phyloP scores from a whole-genome alignment of 2,113 vertebrate genomes.

The Uria aalge region DNA sequence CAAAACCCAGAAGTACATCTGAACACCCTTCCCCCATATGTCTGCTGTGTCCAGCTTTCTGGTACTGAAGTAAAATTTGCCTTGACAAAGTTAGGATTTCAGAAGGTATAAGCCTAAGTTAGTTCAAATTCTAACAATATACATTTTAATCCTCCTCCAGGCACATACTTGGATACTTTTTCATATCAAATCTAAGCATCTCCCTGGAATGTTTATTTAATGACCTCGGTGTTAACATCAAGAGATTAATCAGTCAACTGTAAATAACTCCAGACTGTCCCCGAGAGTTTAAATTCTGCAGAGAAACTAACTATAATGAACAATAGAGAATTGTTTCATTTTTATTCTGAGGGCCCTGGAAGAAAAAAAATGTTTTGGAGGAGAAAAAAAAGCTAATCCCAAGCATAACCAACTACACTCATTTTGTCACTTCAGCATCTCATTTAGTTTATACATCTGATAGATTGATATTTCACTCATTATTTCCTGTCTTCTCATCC shows the following conservation, averaged over 20 bases:
- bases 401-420: background rate
- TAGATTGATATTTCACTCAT: background rate
- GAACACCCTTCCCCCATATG: background rate
- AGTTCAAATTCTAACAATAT: background rate
- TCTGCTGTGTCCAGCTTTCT: background rate
- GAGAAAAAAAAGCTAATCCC: background rate
- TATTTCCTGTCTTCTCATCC: background rate
- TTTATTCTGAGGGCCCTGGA: background rate
- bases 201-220: slow-evolving; percentile 18
- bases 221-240: background rate
- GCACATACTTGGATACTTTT: background rate
- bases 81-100: background rate
- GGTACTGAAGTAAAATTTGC: background rate
- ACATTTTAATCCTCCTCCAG: background rate
- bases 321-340: background rate
- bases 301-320: background rate
- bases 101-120: background rate
- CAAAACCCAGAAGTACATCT: background rate
- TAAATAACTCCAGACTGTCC: slow-evolving; percentile 1
- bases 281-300: background rate
- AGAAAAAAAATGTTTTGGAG: background rate
- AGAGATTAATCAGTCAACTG: background rate
- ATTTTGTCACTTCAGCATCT: background rate
- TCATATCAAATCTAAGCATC: background rate
- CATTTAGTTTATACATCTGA: background rate